Evolutionary conservation across 2,797 vertebrate genomes (phyloP).

Genomic region (Eurystomus glaucurus): DNA sequence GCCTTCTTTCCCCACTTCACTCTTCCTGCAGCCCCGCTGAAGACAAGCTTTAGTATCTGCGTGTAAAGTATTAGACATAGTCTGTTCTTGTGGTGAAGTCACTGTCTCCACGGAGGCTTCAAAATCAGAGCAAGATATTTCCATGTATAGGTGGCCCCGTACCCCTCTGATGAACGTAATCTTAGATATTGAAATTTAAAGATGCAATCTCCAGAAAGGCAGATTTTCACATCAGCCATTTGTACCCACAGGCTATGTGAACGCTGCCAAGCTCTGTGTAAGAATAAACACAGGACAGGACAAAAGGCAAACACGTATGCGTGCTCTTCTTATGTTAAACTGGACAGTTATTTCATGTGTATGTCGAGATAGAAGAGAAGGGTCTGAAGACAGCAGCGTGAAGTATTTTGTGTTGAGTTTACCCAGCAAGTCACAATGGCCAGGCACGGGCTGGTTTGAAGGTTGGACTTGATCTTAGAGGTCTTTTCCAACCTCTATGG

Average conservation of each 20-base stretch:
- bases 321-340: neutral
- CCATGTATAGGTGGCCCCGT: neutral
- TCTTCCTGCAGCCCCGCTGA: neutral
- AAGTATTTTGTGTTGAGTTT: neutral
- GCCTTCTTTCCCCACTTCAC: neutral
- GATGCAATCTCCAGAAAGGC: rapidly evolving
- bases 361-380: neutral
- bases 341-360: neutral
- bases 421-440: rapidly evolving
- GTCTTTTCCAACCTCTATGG: too few species aligned
- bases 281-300: neutral
- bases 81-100: neutral
- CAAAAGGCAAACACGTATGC: neutral
- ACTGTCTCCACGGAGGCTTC: neutral
- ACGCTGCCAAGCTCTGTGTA: neutral
- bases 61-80: neutral
- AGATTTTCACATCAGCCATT: neutral
- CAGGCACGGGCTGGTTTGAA: neutral
- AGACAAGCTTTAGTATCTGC: neutral
- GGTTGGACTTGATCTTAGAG: too few species aligned
- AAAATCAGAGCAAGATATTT: neutral
- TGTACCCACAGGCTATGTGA: neutral
- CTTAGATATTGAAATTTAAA: neutral
- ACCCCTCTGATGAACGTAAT: neutral
- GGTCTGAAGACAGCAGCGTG: neutral